These are phyloP conservation scores for Malaclemys terrapin DNA, from an alignment of 2,113 vertebrate species.

Conservation along the genomic window DNA sequence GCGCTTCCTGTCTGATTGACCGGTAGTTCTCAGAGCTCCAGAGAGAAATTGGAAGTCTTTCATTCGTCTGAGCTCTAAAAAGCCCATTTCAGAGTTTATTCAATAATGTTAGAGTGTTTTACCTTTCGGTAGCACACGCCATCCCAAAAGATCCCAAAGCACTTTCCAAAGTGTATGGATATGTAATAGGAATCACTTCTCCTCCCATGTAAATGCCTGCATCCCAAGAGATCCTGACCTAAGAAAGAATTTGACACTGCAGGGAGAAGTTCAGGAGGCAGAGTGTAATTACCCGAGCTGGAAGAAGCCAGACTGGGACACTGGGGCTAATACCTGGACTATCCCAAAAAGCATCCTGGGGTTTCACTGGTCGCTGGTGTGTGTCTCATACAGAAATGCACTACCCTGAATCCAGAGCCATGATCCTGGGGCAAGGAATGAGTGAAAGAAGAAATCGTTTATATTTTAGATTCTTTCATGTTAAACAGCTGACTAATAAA, in stretches of 20 bases:
- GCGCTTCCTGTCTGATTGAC: no score
- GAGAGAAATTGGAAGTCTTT: not conserved
- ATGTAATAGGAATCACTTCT: not conserved
- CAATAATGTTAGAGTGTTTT: not conserved
- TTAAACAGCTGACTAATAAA: constrained; percentile 6
- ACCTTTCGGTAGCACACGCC: constrained; percentile 8
- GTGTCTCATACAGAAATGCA: constrained; percentile 12
- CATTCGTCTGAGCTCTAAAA: not conserved
- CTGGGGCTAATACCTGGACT: constrained; percentile 22
- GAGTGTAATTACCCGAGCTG: not conserved
- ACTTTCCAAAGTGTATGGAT: constrained; percentile 11
- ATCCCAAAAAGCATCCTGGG: not conserved
- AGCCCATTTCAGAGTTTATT: not conserved
- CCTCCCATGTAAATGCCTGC: not conserved
- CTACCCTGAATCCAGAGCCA: constrained; percentile 52
- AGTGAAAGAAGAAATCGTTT: constrained; percentile 26
- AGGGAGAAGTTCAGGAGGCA: not conserved
- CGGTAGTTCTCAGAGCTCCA: not conserved
- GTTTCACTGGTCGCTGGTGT: constrained; percentile 34
- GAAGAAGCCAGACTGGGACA: not conserved
- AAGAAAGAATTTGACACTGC: constrained; percentile 2
- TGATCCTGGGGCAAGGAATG: constrained; percentile 47
- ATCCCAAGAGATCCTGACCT: not conserved
- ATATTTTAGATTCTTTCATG: constrained; percentile 4
- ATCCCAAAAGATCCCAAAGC: constrained; percentile 17